Base-by-base conservation (phyloP, 2,113 vertebrate species). In the Sinocyclocheilus anophthalmus region DNA sequence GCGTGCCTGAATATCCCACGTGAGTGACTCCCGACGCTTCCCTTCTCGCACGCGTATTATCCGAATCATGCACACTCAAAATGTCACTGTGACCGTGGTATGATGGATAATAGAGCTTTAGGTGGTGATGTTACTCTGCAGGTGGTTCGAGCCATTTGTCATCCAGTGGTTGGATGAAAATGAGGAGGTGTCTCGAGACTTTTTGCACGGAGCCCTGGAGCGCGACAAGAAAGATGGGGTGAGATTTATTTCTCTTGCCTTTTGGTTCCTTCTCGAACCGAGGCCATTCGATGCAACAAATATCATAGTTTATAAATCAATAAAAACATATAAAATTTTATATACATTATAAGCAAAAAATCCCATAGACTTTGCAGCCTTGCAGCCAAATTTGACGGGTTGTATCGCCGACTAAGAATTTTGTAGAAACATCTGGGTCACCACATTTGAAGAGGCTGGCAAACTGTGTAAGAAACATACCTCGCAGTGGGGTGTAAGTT, bases 91-190 rank as follows among this genome's bases (percentile, higher is more conserved):
- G 18, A 75, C 76, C 22, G 7, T 13, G 22, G 59, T 18, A 67
- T 55, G 65, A 81, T 78, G 73, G 14, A 33, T 61, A 76, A 30
- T 42, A 69, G 63, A 37, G 20, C 45, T 73, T 81, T 65, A 37
- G 81, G 18, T 73, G 61, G 1, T 53, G 10, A n/a, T 86, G 22
- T 9, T 87, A 61, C 82, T 11, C 89, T 91, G 0, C 90, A 99
- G 98, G 80, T 99, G 98, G 98, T 99, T 99, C 2, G 98, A 99
- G 86, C 98, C 98, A 2, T 99, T 99, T 0, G 98, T 99, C 86
- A 98, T 99, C 90, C 98, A 99, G 93, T 99, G 98, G 98, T 93
- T 99, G 93, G 98, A 99, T 18, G 98, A 99, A 93, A 99, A 99
- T 0, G 98, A 99, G 84, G 98, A 99, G 86, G 98, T 99, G 76